Evolutionary conservation across 2,797 vertebrate species (phyloP), one percentile per base, ranked within the genome.

Genomic region (Ctenopoma kingsleyae): DNA sequence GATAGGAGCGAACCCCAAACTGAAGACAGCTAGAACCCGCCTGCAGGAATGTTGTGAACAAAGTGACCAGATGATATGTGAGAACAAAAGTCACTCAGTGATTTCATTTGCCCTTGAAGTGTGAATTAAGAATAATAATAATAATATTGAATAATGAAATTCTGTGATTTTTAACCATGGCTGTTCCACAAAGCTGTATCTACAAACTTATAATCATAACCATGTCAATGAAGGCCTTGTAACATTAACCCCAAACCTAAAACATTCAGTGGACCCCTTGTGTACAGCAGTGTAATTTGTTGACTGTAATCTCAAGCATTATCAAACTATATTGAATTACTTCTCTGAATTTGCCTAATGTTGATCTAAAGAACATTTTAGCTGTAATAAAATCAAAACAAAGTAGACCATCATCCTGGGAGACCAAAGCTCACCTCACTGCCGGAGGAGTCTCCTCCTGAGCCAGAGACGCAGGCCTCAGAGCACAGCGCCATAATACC

Each of bases 1-100:
- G 95, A 87, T 99, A 99, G 65, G 98, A 99, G 7, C 96, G 97
- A 73, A 99, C 97, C 58, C 98, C 98, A 0, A 97, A 99, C 86
- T 94, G 96, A 61, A 95, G 96, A 85, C 94, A 94, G 57, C 94
- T 87, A 4, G 94, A 94, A 60, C 95, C 95, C 0, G 88, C 57
- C 92, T 93, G 66, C 9, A 22, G 8, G 3, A 13, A 47, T 1
- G 20, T 16, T 17, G n/a, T 2, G 32, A 25, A 6, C 25, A 69
- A 53, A 64, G 17, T 4, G 4, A 62, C 32, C 25, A 48, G n/a
- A 38, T 55, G 3, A 66, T 13, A 36, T 0, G 1, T 3, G 20
- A 30, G 11, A 30, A 3, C n/a, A 30, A 17, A 15, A 22, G 6
- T 40, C 25, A 27, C 2, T 27, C 25, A 2, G 15, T 7, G 8